Evolutionary conservation across 2,797 vertebrate species (phyloP), one percentile per base, ranked within the genome.

Genomic region (Chiroxiphia lanceolata): DNA sequence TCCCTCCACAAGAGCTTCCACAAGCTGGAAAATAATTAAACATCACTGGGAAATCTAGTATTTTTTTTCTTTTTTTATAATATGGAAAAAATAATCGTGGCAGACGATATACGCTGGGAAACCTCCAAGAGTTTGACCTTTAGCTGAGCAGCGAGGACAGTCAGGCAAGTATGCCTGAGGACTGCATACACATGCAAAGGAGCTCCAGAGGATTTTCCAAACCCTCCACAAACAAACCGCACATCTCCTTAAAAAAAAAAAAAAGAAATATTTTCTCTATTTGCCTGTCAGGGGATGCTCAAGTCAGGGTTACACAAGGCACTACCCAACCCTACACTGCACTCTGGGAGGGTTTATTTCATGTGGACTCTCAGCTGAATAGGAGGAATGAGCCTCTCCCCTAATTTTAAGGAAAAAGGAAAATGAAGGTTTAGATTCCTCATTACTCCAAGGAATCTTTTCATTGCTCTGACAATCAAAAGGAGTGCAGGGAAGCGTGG

Each of bases 41-140:
- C n/a, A 13, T 88, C 20, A 78, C 70, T 67, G 78, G 71, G 26
- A 89, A 80, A 74, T 68, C 70, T 14, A 2, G 42, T 2, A 0
- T 15, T 42, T 31, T 59, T 65, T 59, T 61, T 36, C 95, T 77
- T 77, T 53, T 76, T 70, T 94, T 80, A 11, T 11, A 2, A 44
- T 18, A 71, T 29, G 89, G 94, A 94, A 96, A 96, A 96, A 93
- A 82, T 60, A 87, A 89, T 88, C 50, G 11, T 2, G 12, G 80
- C 36, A 75, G 88, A 85, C 1, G 53, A 95, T 95, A 93, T 50
- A 93, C 5, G 4, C 4, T 95, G 96, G 92, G 92, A 97, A 91
- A 74, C n/a, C 77, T 92, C 94, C 96, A 94, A 87, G 89, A 82
- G 60, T 85, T 6, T 92, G 96, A 95, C 95, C 96, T 96, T 95